Percentiles rank a stretch among this genome's conserved stretches.
Conservation (phyloP, 2,113 vertebrate genomes). For the Laticauda laticaudata region DNA sequence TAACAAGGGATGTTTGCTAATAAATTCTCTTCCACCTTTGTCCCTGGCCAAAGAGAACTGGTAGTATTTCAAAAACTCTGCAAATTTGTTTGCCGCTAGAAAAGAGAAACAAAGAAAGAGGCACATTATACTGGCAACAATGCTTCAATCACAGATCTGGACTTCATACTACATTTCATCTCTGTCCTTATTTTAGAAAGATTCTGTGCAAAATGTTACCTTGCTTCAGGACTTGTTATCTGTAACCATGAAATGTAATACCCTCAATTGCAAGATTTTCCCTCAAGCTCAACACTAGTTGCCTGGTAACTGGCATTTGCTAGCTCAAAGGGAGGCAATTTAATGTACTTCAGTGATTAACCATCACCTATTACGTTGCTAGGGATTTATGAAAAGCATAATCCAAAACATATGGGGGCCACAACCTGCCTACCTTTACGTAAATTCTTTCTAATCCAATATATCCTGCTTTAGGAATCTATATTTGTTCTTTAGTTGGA, state of each 20-base stretch:
- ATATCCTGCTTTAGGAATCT: neutral
- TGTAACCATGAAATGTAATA: neutral
- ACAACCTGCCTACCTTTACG: neutral
- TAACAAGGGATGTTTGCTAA: neutral
- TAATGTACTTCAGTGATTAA: neutral
- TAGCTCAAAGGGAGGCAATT: neutral
- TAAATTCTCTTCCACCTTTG: neutral
- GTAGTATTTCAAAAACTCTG: neutral
- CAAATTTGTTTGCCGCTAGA: neutral
- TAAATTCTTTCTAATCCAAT: neutral
- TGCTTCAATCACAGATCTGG: neutral
- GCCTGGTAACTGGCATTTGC: neutral
- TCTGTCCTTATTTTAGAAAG: neutral
- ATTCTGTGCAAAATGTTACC: no score
- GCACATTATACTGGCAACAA: neutral
- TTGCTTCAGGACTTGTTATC: neutral
- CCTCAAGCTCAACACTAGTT: neutral
- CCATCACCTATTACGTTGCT: neutral
- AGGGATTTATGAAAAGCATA: neutral
- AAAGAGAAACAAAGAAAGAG: neutral
- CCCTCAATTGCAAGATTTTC: neutral
- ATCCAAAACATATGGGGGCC: neutral
- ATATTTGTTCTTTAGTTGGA: neutral
- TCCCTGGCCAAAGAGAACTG: neutral
- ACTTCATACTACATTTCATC: neutral